Conservation (phyloP, 1,140 invertebrate genomes). For the Philotrypesis tridentata region DNA sequence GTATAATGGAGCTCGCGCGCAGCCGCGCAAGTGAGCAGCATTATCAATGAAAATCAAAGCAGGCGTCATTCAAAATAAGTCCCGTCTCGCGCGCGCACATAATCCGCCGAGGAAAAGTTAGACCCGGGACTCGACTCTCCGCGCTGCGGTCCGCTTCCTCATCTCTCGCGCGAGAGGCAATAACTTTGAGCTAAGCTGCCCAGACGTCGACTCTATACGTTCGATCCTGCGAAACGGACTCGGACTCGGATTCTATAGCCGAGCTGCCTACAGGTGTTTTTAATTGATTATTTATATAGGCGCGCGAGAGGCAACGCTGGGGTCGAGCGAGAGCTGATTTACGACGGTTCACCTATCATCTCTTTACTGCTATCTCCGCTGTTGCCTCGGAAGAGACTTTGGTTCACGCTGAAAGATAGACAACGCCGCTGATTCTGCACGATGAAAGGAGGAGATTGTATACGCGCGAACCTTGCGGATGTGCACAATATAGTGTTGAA, state of each 20-base stretch:
- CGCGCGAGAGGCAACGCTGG: background rate
- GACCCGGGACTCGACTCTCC: background rate
- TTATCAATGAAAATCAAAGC: slow-evolving; percentile 3
- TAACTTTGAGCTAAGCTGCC: slow-evolving; percentile 5
- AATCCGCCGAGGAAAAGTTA: background rate
- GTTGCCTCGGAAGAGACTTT: no score
- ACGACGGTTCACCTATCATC: background rate
- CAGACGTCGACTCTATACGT: background rate
- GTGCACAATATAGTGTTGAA: no score
- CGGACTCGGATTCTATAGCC: background rate
- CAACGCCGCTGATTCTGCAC: no score
- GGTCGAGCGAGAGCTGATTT: slow-evolving; percentile 5
- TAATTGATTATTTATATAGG: slow-evolving; percentile 44
- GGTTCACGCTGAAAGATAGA: background rate
- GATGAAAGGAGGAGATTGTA: no score
- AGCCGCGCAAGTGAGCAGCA: background rate
- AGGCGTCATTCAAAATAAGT: background rate
- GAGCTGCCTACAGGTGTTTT: slow-evolving; percentile 25
- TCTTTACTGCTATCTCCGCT: no score
- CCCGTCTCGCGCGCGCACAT: background rate
- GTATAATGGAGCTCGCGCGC: no score
- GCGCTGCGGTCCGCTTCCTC: background rate
- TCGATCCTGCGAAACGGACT: no score
- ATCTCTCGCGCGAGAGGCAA: background rate
- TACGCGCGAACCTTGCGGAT: no score